phyloP scores from a whole-genome alignment of 2,888 invertebrate genomes.

The Abrostola triplasia region DNA sequence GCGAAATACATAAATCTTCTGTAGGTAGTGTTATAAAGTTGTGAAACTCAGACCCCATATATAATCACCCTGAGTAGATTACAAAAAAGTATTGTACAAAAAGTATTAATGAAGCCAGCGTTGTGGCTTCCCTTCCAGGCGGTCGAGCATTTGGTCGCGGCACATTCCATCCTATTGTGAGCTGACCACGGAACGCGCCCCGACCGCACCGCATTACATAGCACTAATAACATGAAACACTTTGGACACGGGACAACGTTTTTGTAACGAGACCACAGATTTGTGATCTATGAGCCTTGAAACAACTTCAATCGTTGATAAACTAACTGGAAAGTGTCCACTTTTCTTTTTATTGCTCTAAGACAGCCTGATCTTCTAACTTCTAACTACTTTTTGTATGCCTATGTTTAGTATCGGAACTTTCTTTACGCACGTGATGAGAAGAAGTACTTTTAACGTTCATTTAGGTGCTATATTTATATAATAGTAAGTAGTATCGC shows the following conservation, averaged over 20 bases:
- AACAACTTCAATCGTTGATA: constrained; percentile 41
- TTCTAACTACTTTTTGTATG: constrained; percentile 27
- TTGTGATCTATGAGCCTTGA: constrained; percentile 62
- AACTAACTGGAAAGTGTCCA: constrained; percentile 33
- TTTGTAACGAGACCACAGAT: constrained; percentile 49
- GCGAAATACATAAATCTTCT: no score
- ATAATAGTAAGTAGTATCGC: background rate
- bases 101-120: constrained; percentile 47
- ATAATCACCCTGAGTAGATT: constrained; percentile 5
- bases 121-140: constrained; percentile 60
- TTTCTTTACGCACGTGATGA: constrained; percentile 23
- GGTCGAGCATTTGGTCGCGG: constrained; percentile 66
- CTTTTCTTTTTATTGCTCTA: constrained; percentile 41
- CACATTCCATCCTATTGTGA: constrained; percentile 76
- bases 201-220: constrained; percentile 67
- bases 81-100: constrained; percentile 20
- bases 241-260: constrained; percentile 66
- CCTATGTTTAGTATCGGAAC: constrained; percentile 27
- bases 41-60: constrained; percentile 8
- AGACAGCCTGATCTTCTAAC: constrained; percentile 25
- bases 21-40: background rate
- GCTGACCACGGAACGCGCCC: constrained; percentile 61
- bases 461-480: constrained; percentile 1
- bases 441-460: constrained; percentile 8
- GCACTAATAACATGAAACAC: constrained; percentile 68